Base-by-base conservation (phyloP, 2,888 invertebrate genomes). In the Meliscaeva auricollis region DNA sequence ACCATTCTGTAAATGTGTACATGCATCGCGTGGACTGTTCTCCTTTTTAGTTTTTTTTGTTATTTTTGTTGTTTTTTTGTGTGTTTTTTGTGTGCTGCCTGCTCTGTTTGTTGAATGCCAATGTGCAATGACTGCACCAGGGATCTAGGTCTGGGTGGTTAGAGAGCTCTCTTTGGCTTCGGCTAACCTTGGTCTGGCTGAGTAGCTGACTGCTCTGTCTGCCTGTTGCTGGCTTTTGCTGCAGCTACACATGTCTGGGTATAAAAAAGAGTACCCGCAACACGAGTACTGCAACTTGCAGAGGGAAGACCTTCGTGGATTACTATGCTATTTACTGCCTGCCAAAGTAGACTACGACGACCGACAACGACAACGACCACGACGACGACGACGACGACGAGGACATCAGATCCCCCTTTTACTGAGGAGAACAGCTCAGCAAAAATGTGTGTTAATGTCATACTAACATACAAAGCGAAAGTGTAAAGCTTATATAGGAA, bases 391-490 rank as follows among this genome's bases (percentile, higher is more conserved):
- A n/a, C 54, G 54, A 54, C 9, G 56, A 75, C 44, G 78, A 78
- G 75, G 79, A 70, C 44, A 75, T 66, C 75, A 38, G 46, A 68
- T 75, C 77, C 72, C 68, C 60, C 50, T 72, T 46, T 30, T 41
- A 17, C 17, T 15, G 46, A 46, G 17, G 64, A 46, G 54, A 17
- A n/a, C n/a, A n/a, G 60, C 56, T 48, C 54, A 6, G 62, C 56
- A 72, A 73, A 72, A 76, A 76, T 85, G 41, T 74, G 80, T 77
- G 73, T 76, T 80, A 69, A 81, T 73, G 85, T 81, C 80, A 80
- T 68, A 85, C 80, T 76, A 80, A 80, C 80, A 80, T 60, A 85
- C 68, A 77, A 73, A 85, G 38, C 77, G 76, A 77, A 73, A 64
- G 80, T 62, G 66, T 66, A 50, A 44, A 46, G 26, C 50, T 35